Evolutionary conservation across 2,888 invertebrate species (phyloP).

Genomic region (Drosophila conformis): DNA sequence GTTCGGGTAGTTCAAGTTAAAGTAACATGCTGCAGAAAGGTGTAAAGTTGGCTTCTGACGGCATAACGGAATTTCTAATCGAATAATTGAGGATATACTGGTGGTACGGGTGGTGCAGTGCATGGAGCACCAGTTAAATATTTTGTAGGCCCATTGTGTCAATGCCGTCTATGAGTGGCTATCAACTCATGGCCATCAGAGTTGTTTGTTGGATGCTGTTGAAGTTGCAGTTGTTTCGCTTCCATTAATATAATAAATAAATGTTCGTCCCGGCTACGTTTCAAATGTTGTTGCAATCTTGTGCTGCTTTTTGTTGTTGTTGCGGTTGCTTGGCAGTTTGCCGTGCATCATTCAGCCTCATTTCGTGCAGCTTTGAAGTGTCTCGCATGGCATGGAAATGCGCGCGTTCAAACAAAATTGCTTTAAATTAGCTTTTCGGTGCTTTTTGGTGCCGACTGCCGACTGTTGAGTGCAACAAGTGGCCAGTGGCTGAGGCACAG

Average conservation of each 20-base stretch:
- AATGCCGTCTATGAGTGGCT: constrained; percentile 62
- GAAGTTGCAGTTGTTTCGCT: constrained; percentile 36
- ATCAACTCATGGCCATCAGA: constrained; percentile 77
- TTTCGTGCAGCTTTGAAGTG: constrained; percentile 66
- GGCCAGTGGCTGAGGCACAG: constrained; percentile 60
- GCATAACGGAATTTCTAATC: constrained; percentile 72
- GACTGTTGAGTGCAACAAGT: constrained; percentile 59
- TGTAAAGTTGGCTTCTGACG: constrained; percentile 20
- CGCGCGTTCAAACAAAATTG: constrained; percentile 82
- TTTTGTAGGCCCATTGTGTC: constrained; percentile 65
- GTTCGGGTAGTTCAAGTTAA: constrained; percentile 37
- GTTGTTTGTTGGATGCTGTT: constrained; percentile 27
- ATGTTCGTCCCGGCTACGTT: constrained; percentile 49
- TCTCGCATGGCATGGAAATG: constrained; percentile 73
- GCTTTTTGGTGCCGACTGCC: constrained; percentile 59
- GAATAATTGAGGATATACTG: constrained; percentile 61
- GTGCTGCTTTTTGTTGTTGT: constrained; percentile 22
- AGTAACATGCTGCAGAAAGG: constrained; percentile 35
- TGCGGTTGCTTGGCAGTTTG: constrained; percentile 35
- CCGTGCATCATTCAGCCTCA: constrained; percentile 71
- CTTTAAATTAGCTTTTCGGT: constrained; percentile 83
- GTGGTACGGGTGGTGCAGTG: constrained; percentile 27
- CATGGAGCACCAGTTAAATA: constrained; percentile 36
- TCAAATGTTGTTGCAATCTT: constrained; percentile 42
- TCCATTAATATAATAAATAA: constrained; percentile 76